These are phyloP conservation scores for Anisognathus igniventris DNA, from an alignment of 2,797 vertebrate species.

Conservation along the genomic window DNA sequence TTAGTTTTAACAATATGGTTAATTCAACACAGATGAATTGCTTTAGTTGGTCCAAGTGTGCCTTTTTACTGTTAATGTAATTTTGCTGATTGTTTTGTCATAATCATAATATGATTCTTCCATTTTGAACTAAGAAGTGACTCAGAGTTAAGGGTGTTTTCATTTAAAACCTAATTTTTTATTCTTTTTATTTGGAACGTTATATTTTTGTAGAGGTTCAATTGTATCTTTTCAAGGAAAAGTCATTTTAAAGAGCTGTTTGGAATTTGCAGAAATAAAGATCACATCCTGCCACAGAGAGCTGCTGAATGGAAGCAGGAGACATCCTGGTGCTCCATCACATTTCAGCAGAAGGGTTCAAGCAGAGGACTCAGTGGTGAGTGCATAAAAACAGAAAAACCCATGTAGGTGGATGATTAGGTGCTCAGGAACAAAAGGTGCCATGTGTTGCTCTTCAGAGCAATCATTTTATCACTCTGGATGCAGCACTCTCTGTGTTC, in stretches of 20 bases:
- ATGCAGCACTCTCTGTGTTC: neutral
- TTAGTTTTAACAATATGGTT: neutral
- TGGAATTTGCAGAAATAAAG: neutral
- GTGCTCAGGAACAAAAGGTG: slow-evolving; percentile 32
- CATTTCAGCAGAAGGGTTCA: neutral
- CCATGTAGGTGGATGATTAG: slow-evolving; percentile 9
- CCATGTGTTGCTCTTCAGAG: neutral
- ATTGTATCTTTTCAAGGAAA: neutral
- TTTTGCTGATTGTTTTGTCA: neutral
- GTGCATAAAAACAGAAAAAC: neutral
- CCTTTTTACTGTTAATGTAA: neutral
- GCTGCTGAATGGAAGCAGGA: neutral
- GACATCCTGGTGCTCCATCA: neutral
- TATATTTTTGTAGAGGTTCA: neutral
- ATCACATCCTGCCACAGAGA: neutral
- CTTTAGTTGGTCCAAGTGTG: neutral
- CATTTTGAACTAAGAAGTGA: neutral
- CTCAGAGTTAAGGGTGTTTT: neutral
- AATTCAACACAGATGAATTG: neutral
- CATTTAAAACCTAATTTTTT: neutral
- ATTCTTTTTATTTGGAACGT: neutral
- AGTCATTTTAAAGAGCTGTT: neutral
- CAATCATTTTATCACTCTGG: slow-evolving; percentile 19
- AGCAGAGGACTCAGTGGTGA: neutral
- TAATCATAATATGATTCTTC: neutral